A percentile compares a stretch with the other conserved stretches of the same genome.
Evolutionary conservation across 2,888 invertebrate species (phyloP).

Genomic region (Tethea ocularis): DNA sequence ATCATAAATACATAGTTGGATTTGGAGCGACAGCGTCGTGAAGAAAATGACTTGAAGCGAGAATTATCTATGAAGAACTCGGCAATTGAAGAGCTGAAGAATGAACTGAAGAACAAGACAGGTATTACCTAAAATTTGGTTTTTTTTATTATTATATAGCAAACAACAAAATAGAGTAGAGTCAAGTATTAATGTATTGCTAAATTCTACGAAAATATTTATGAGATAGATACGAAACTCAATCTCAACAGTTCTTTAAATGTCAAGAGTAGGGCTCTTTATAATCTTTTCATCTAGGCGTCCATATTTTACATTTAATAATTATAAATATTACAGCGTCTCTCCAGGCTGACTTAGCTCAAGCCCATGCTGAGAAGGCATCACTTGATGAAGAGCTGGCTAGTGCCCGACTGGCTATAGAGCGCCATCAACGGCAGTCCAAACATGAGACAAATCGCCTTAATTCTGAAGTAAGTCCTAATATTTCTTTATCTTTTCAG

Average conservation of each 20-base stretch:
- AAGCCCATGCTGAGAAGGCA: constrained; percentile 90
- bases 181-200: too few relatives aligned
- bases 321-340: constrained; percentile 76
- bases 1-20: constrained; percentile 80
- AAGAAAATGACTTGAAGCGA: constrained; percentile 89
- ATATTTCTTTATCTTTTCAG: neutral
- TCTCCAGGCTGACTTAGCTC: constrained; percentile 90
- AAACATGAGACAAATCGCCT: constrained; percentile 90
- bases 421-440: constrained; percentile 89
- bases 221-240: too few relatives aligned
- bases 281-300: too few relatives aligned
- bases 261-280: too few relatives aligned
- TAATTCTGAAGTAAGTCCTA: constrained; percentile 86
- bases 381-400: constrained; percentile 92
- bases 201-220: too few relatives aligned
- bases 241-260: too few relatives aligned
- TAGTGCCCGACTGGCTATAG: constrained; percentile 86
- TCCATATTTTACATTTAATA: neutral
- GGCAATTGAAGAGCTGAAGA: constrained; percentile 90
- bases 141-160: too few relatives aligned
- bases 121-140: constrained; percentile 57
- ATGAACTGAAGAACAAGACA: constrained; percentile 90
- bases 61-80: constrained; percentile 90
- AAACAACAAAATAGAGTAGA: too few relatives aligned
- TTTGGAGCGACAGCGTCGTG: constrained; percentile 90